Conservation (phyloP, 2,797 vertebrate species). For the Parauchenoglanis punctatus region DNA sequence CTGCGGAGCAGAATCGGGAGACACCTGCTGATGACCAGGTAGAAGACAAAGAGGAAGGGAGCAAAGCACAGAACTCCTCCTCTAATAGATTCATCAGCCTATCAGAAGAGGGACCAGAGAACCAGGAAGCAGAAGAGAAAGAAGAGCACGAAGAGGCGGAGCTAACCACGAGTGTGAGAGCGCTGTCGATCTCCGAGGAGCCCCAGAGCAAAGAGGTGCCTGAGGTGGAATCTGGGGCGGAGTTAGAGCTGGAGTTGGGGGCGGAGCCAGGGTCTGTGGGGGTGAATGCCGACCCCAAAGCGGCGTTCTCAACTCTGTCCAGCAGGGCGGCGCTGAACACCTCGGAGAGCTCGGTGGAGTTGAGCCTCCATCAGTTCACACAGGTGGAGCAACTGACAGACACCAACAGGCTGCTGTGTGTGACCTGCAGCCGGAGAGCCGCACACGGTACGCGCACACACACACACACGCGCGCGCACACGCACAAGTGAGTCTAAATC, state of each 20-base stretch:
- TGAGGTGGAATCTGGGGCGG: constrained; percentile 21
- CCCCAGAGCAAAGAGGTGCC: not conserved
- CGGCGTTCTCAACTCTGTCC: constrained; percentile 86
- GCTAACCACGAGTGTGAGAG: constrained; percentile 59
- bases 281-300: constrained; percentile 80
- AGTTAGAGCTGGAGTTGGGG: constrained; percentile 65
- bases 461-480: not conserved
- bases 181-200: constrained; percentile 69
- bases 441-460: constrained; percentile 58
- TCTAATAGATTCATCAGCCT: constrained; percentile 66
- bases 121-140: constrained; percentile 45
- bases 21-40: constrained; percentile 34
- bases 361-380: constrained; percentile 91
- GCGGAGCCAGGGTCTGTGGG: constrained; percentile 66
- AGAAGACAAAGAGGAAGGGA: constrained; percentile 48
- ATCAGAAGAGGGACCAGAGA: constrained; percentile 61
- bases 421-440: constrained; percentile 81
- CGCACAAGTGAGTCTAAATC: not conserved
- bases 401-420: constrained; percentile 90
- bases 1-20: constrained; percentile 57
- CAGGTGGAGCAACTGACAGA: constrained; percentile 87
- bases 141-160: constrained; percentile 36
- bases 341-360: constrained; percentile 85
- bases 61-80: constrained; percentile 7
- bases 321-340: constrained; percentile 72